phyloP scores from a whole-genome alignment of 2,797 vertebrate species.

The Xenopus petersii region DNA sequence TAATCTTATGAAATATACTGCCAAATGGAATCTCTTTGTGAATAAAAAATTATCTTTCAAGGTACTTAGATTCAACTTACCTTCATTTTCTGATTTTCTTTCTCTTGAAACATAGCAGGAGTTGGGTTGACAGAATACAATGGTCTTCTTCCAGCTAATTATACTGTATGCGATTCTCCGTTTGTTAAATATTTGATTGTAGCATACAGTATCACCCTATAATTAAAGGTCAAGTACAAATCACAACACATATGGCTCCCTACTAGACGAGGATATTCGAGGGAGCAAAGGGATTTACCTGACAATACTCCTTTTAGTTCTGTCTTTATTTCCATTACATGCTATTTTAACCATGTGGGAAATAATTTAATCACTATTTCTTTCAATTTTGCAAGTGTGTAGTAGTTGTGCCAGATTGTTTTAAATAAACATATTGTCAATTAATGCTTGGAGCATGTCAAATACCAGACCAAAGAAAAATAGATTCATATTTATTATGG shows the following conservation, averaged over 20 bases:
- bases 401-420: too few species aligned
- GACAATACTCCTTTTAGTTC: conserved; percentile 22
- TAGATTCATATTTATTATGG: too few species aligned
- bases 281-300: conserved; percentile 22
- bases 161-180: conserved; percentile 9
- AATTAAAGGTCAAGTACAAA: conserved; percentile 48
- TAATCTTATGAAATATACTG: conserved; percentile 19
- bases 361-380: not conserved
- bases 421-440: too few species aligned
- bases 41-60: conserved; percentile 33
- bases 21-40: conserved; percentile 12
- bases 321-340: not conserved
- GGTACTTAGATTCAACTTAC: conserved; percentile 26
- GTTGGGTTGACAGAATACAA: conserved; percentile 27
- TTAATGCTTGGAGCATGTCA: too few species aligned
- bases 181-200: conserved; percentile 19
- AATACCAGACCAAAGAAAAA: too few species aligned
- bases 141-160: conserved; percentile 29
- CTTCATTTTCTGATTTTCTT: conserved; percentile 30
- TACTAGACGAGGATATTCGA: conserved; percentile 13
- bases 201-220: conserved; percentile 28
- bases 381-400: too few species aligned
- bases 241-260: conserved; percentile 37
- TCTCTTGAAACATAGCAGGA: conserved; percentile 28
- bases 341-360: not conserved